These are phyloP conservation scores for Alectura lathami DNA, from an alignment of 2,113 vertebrate genomes.

Conservation along the genomic window DNA sequence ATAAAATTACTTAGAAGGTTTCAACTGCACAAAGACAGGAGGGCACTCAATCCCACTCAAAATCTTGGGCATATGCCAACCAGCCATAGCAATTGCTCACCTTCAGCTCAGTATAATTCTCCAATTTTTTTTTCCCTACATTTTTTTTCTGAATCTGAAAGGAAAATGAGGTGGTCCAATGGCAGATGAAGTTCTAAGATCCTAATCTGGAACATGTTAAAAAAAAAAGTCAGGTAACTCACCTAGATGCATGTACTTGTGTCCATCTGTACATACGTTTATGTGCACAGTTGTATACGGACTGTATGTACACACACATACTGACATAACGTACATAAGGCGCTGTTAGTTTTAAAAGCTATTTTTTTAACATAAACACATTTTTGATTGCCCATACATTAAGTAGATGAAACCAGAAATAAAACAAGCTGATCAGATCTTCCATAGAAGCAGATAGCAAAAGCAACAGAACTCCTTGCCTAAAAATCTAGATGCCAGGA, in stretches of 20 bases:
- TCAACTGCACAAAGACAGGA: neutral
- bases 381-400: neutral
- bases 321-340: neutral
- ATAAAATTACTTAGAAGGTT: neutral
- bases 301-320: rapidly evolving
- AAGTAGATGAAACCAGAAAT: neutral
- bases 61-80: neutral
- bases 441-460: neutral
- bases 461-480: neutral
- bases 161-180: neutral
- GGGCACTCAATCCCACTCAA: neutral
- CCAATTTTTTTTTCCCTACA: neutral
- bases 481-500: neutral
- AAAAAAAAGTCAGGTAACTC: neutral
- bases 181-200: neutral
- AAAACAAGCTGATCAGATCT: neutral
- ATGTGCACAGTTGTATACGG: neutral
- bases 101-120: neutral
- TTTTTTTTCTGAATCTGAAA: neutral
- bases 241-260: neutral
- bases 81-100: neutral
- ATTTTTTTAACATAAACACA: neutral
- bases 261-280: neutral
- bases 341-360: neutral
- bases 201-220: neutral